Conservation (phyloP, 2,888 invertebrate species). For the Lasioglossum leucozonium region DNA sequence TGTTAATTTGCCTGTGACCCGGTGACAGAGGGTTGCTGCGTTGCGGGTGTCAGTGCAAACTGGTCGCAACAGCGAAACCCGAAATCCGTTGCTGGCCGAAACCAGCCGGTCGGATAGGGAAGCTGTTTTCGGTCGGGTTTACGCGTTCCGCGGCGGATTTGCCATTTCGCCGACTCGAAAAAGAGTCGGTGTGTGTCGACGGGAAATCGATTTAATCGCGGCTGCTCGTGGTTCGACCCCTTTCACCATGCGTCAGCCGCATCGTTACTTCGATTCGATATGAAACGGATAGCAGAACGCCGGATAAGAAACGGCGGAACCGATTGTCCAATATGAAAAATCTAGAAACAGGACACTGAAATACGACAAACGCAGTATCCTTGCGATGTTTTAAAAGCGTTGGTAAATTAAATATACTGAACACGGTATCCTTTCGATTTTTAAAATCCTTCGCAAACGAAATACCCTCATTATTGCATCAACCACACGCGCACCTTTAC, state of each 20-base stretch:
- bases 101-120: slow-evolving; percentile 7
- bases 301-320: neutral
- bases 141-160: slow-evolving; percentile 32
- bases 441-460: neutral
- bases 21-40: neutral
- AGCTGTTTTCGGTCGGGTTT: slow-evolving; percentile 30
- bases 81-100: slow-evolving; percentile 9
- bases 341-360: neutral
- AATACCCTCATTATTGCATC: neutral
- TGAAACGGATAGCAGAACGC: slow-evolving; percentile 1
- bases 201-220: slow-evolving; percentile 33
- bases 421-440: neutral
- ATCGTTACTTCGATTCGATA: slow-evolving; percentile 44
- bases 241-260: slow-evolving; percentile 15
- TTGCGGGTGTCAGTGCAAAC: slow-evolving; percentile 5
- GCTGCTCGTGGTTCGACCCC: neutral
- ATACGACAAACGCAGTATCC: neutral
- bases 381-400: neutral
- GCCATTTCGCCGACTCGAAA: slow-evolving; percentile 39
- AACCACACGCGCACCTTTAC: no score
- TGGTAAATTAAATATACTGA: neutral
- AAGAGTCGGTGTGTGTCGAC: slow-evolving; percentile 36
- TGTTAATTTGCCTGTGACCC: neutral
- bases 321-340: neutral
- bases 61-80: slow-evolving; percentile 12